Percentiles rank a stretch among this genome's conserved stretches.
phyloP scores from a whole-genome alignment of 2,888 invertebrate species.

The Aspidiotus rigidus region DNA sequence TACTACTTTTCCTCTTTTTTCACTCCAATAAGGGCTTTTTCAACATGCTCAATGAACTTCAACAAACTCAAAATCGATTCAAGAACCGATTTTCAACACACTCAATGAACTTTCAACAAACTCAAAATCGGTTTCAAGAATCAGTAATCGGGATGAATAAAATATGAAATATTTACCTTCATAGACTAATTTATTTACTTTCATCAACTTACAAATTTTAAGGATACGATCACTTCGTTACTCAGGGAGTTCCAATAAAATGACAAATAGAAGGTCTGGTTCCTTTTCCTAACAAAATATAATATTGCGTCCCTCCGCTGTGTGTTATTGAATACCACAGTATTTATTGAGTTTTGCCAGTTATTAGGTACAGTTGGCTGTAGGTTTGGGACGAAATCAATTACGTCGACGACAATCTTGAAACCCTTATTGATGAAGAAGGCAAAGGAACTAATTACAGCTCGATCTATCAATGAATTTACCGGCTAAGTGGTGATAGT shows the following conservation, averaged over 20 bases:
- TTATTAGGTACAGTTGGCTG: neutral
- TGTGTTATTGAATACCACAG: neutral
- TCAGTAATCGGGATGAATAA: no score
- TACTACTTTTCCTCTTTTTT: no score
- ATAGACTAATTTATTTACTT: conserved; percentile 1
- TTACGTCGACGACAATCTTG: conserved; percentile 1
- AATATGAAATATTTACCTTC: conserved; percentile 1
- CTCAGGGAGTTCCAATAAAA: neutral
- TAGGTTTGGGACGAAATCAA: neutral
- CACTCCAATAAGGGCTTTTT: no score
- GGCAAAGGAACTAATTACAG: neutral
- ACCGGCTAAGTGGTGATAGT: no score
- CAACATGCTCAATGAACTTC: no score
- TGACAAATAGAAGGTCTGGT: neutral
- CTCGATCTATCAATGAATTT: no score
- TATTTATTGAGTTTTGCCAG: conserved; percentile 1
- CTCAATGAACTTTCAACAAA: no score
- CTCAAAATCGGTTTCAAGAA: no score
- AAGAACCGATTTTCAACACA: no score
- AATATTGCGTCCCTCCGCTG: neutral
- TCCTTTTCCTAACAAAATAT: neutral
- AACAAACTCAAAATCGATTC: no score
- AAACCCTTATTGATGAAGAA: neutral
- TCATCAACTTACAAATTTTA: neutral
- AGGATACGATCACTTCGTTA: neutral